Percentiles rank a stretch among this genome's conserved stretches.
Evolutionary conservation across 2,888 invertebrate genomes (phyloP).

Genomic region (Polydrusus tereticollis): DNA sequence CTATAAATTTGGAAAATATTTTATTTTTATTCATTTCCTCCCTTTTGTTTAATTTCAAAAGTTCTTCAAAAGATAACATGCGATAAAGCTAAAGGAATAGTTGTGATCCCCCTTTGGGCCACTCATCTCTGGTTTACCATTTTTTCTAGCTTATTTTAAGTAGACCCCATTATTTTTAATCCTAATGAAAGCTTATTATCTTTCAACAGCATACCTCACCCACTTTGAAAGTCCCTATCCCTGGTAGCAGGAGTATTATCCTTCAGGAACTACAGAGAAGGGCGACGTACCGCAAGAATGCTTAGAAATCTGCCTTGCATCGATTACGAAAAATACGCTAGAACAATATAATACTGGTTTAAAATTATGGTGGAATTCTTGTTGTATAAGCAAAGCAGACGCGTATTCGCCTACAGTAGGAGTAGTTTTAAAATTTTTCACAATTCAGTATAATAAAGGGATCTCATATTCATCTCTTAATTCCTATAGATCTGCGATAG

Average conservation of each 20-base stretch:
- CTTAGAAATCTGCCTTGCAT: constrained; percentile 44
- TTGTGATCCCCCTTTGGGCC: constrained; percentile 33
- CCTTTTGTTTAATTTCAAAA: constrained; percentile 7
- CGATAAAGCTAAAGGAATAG: constrained; percentile 33
- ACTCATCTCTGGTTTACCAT: constrained; percentile 36
- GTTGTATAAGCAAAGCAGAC: constrained; percentile 24
- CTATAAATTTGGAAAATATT: background rate
- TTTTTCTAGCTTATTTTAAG: constrained; percentile 4
- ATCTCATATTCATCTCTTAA: constrained; percentile 4
- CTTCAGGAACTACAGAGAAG: constrained; percentile 47
- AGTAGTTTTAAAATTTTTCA: background rate
- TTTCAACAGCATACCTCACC: constrained; percentile 50
- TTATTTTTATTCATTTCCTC: constrained; percentile 48
- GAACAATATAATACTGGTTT: constrained; percentile 53
- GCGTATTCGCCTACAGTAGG: background rate
- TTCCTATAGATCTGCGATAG: constrained; percentile 5
- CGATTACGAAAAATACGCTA: constrained; percentile 50
- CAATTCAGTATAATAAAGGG: constrained; percentile 1
- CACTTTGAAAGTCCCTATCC: constrained; percentile 51
- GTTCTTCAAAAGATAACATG: background rate
- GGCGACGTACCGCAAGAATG: constrained; percentile 46
- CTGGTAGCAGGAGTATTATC: constrained; percentile 56
- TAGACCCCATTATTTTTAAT: background rate
- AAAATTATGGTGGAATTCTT: constrained; percentile 53
- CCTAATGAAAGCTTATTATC: constrained; percentile 47